Percentiles rank a stretch among this genome's conserved stretches.
Evolutionary conservation across 2,113 vertebrate genomes (phyloP).

Genomic region (Bufo bufo): DNA sequence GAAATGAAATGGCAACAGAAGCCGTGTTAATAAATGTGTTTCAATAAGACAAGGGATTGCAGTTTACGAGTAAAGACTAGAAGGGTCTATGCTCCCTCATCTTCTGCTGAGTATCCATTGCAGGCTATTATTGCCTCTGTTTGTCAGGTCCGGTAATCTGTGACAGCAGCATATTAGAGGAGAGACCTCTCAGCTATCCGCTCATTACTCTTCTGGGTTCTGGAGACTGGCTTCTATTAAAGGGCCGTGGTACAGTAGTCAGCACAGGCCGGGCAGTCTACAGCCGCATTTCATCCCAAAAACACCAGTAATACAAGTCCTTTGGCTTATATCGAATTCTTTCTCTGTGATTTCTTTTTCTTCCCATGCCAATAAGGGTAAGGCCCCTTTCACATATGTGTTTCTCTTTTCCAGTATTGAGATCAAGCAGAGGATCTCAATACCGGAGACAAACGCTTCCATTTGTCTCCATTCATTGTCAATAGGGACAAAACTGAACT

Average conservation of each 20-base stretch:
- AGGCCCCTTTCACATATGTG: no score
- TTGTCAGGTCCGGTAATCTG: conserved; percentile 9
- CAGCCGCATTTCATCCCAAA: neutral
- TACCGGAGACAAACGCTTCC: no score
- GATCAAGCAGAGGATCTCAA: no score
- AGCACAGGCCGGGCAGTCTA: neutral
- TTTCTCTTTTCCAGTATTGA: no score
- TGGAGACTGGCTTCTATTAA: neutral
- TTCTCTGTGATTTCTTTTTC: neutral
- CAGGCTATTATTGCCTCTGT: conserved; percentile 7
- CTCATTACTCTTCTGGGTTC: conserved; percentile 15
- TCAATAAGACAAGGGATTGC: neutral
- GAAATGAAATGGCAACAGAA: conserved; percentile 24
- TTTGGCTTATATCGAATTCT: neutral
- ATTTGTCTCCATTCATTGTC: no score
- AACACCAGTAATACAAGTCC: neutral
- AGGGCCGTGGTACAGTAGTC: neutral
- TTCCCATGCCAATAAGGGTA: neutral
- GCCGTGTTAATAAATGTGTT: conserved; percentile 34
- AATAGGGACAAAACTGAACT: no score
- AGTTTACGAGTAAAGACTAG: conserved; percentile 9
- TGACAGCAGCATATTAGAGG: conserved; percentile 9
- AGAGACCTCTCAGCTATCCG: neutral
- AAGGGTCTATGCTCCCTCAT: neutral
- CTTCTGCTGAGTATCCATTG: neutral